Percentiles rank a stretch among this genome's conserved stretches.
phyloP scores from a whole-genome alignment of 2,888 invertebrate species.

The Patella pellucida region DNA sequence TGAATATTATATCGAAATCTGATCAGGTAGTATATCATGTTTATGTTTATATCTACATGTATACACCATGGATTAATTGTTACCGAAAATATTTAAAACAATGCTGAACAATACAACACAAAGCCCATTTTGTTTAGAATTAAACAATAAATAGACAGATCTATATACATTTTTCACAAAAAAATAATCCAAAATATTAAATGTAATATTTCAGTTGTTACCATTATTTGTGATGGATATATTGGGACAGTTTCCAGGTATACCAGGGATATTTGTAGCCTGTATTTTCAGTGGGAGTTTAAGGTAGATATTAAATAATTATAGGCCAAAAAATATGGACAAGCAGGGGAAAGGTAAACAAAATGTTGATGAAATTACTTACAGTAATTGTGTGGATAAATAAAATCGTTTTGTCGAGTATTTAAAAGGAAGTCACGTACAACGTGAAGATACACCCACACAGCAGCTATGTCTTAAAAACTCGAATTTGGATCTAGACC shows the following conservation, averaged over 20 bases:
- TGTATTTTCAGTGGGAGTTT: conserved; percentile 96
- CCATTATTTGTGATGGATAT: conserved; percentile 90
- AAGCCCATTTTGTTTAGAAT: no score
- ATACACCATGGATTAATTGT: not conserved
- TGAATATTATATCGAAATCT: conserved; percentile 72
- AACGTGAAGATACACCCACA: not conserved
- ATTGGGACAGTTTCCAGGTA: conserved; percentile 81
- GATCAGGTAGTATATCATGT: conserved; percentile 70
- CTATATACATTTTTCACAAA: no score
- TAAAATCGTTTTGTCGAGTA: not conserved
- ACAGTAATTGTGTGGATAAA: no score
- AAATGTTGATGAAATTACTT: no score
- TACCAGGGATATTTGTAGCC: conserved; percentile 94
- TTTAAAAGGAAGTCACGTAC: not conserved
- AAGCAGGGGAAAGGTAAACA: no score
- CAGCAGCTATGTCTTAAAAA: not conserved
- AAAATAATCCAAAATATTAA: not conserved
- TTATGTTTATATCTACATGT: not conserved
- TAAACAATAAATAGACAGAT: no score
- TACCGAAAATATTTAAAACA: not conserved
- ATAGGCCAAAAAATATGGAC: no score
- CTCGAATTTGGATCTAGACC: not conserved
- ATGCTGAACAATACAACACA: no score
- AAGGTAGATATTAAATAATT: conserved; percentile 77
- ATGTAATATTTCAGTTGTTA: conserved; percentile 78